phyloP scores from a whole-genome alignment of 2,113 vertebrate species.

The Pelecanus crispus region DNA sequence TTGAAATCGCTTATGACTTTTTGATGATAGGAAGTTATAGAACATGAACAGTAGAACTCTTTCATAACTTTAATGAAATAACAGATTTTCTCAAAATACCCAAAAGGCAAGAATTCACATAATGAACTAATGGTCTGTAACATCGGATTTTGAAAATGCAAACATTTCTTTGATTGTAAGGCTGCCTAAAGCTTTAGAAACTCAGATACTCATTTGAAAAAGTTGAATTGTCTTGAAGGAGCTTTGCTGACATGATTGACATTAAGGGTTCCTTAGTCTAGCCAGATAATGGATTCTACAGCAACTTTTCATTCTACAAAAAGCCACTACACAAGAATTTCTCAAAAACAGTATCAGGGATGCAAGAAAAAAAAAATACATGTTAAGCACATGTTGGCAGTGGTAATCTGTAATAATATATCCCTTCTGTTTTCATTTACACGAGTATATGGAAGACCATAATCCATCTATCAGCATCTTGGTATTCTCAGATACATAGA shows the following conservation, averaged over 20 bases:
- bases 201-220: neutral
- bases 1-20: neutral
- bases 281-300: neutral
- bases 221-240: neutral
- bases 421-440: neutral
- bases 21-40: neutral
- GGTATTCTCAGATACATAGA: neutral
- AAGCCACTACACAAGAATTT: neutral
- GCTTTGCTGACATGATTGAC: neutral
- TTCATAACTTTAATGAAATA: neutral
- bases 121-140: neutral
- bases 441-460: neutral
- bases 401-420: neutral
- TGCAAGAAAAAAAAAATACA: neutral
- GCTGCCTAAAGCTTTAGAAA: neutral
- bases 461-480: neutral
- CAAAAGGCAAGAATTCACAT: neutral
- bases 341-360: neutral
- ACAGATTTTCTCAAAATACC: neutral
- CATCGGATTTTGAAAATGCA: neutral
- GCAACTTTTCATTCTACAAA: neutral
- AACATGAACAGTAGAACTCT: neutral
- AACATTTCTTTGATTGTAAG: neutral
- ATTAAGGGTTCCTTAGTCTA: neutral
- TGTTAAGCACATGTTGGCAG: neutral